Conservation (phyloP, 1,140 invertebrate species). For the Penaeus indicus region DNA sequence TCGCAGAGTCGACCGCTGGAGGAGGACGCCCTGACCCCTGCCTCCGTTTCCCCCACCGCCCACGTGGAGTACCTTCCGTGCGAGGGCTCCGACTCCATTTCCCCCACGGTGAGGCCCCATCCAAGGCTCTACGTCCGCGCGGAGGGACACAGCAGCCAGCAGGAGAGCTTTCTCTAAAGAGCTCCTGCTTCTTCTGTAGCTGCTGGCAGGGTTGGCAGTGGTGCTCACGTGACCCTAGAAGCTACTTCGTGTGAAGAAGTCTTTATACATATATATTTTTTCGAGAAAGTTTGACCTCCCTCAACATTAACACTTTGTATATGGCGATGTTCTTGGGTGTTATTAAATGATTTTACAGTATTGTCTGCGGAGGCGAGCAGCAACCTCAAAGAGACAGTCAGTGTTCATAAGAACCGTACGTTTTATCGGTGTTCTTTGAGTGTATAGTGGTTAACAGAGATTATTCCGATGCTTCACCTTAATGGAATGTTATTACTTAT, state of each 20-base stretch:
- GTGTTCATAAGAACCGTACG: too few species aligned
- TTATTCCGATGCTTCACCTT: too few species aligned
- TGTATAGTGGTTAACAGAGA: too few species aligned
- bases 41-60: conserved; percentile 48
- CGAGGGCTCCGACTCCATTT: conserved; percentile 31
- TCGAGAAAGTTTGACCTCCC: too few species aligned
- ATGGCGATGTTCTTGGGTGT: too few species aligned
- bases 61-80: conserved; percentile 47
- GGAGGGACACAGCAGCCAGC: conserved; percentile 47
- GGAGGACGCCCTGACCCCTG: conserved; percentile 26
- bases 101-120: conserved; percentile 37
- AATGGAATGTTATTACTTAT: too few species aligned
- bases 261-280: conserved; percentile 28
- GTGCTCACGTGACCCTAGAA: too few species aligned
- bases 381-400: too few species aligned
- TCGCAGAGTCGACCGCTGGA: conserved; percentile 38
- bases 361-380: too few species aligned
- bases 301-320: too few species aligned
- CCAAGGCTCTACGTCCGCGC: conserved; percentile 51
- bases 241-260: background rate
- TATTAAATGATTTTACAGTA: too few species aligned
- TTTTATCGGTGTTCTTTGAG: too few species aligned
- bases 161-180: conserved; percentile 57
- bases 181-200: background rate
- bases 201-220: background rate